phyloP scores from a whole-genome alignment of 1,140 invertebrate species.

The Solen grandis region DNA sequence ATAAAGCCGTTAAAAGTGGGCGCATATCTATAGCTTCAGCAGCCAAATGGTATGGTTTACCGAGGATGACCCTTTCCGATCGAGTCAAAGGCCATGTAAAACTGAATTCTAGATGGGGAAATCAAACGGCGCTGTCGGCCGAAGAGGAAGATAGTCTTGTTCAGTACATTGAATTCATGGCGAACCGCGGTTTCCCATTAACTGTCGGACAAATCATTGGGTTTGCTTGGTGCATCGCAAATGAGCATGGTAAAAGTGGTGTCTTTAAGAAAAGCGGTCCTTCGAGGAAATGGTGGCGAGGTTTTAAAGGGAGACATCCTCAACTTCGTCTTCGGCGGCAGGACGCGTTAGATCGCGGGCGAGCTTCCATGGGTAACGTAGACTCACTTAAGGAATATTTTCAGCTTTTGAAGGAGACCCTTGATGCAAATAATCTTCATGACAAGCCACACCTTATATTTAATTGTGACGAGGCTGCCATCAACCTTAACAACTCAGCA shows the following conservation, averaged over 20 bases:
- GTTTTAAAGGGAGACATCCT: neutral
- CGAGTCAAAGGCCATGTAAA: neutral
- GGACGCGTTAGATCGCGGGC: neutral
- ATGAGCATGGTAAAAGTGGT: neutral
- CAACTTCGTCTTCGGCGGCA: neutral
- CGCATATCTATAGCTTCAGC: neutral
- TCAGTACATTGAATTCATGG: neutral
- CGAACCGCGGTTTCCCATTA: neutral
- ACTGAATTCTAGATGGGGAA: neutral
- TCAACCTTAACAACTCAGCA: no score
- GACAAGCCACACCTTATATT: no score
- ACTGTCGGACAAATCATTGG: neutral
- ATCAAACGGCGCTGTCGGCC: neutral
- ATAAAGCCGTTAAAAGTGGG: neutral
- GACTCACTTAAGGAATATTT: no score
- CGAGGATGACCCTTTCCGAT: neutral
- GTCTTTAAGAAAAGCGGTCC: neutral
- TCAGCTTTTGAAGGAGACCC: neutral
- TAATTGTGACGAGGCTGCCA: no score
- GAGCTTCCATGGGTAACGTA: no score
- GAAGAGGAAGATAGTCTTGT: neutral
- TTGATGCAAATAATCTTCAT: neutral
- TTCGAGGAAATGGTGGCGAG: slow-evolving; percentile 3
- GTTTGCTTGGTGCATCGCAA: slow-evolving; percentile 6
- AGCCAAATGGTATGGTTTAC: neutral